Conservation (phyloP, 2,797 vertebrate species). For the Tadarida brasiliensis region DNA sequence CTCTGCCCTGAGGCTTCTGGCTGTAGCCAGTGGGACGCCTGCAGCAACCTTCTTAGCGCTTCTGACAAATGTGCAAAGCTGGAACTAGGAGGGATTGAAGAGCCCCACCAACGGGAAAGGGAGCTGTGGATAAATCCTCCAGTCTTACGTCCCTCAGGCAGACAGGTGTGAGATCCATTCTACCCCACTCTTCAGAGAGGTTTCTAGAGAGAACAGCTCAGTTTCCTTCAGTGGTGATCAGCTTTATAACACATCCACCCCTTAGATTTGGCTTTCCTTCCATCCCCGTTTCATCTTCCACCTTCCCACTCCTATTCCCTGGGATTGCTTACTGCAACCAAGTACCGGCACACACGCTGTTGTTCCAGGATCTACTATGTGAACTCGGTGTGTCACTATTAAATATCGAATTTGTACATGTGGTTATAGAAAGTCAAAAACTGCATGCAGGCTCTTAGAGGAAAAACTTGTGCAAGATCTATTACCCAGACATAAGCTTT, state of each 20-base stretch:
- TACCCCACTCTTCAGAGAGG: background rate
- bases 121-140: background rate
- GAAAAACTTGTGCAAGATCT: background rate
- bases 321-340: background rate
- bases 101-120: no score
- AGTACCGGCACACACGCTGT: background rate
- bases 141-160: background rate
- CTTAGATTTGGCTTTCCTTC: conserved; percentile 8
- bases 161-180: background rate
- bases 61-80: background rate
- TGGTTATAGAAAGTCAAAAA: background rate
- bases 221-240: background rate
- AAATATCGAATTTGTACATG: background rate
- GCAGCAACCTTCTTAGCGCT: background rate
- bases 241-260: background rate
- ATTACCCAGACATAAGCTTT: background rate
- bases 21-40: background rate
- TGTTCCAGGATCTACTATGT: background rate
- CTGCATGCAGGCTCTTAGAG: background rate
- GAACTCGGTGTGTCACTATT: background rate
- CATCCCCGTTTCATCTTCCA: background rate
- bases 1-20: background rate
- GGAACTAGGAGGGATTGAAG: background rate
- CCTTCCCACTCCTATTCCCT: background rate
- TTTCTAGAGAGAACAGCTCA: background rate